Percentiles rank a stretch among this genome's conserved stretches.
These are phyloP conservation scores for Neogobius melanostomus DNA, from an alignment of 2,113 vertebrate species.

Conservation along the genomic window DNA sequence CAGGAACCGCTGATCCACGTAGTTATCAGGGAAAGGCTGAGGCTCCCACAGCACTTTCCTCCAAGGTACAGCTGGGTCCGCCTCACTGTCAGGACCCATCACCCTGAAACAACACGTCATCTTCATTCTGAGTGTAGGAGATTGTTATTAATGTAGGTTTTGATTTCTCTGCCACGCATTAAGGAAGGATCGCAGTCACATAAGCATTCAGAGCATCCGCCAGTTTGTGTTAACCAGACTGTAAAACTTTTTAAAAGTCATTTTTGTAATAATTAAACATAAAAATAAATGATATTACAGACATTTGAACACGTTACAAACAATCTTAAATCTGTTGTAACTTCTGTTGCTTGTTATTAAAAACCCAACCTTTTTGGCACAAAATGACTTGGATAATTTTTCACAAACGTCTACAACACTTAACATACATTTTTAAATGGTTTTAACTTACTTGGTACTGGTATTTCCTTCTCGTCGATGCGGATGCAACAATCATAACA, in stretches of 20 bases:
- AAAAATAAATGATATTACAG: too few relatives aligned
- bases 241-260: too few relatives aligned
- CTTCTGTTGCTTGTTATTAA: not conserved
- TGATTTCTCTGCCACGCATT: too few relatives aligned
- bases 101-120: conserved; percentile 36
- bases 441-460: conserved; percentile 20
- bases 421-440: fast-evolving
- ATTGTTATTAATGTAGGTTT: not conserved
- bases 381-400: not conserved
- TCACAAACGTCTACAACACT: fast-evolving
- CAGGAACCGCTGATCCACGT: conserved; percentile 91
- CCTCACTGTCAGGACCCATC: conserved; percentile 75
- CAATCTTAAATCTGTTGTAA: not conserved
- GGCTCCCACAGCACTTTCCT: conserved; percentile 90
- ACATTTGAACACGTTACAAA: too few relatives aligned
- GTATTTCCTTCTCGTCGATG: not conserved
- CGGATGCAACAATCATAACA: not conserved
- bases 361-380: fast-evolving
- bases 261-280: too few relatives aligned
- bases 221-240: too few relatives aligned
- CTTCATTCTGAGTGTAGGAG: not conserved
- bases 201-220: too few relatives aligned
- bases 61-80: conserved; percentile 75
- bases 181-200: too few relatives aligned
- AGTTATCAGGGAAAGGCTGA: conserved; percentile 94